Percentiles rank a stretch among this genome's conserved stretches.
These are phyloP conservation scores for Columba janthina DNA, from an alignment of 2,113 vertebrate genomes.

Conservation along the genomic window DNA sequence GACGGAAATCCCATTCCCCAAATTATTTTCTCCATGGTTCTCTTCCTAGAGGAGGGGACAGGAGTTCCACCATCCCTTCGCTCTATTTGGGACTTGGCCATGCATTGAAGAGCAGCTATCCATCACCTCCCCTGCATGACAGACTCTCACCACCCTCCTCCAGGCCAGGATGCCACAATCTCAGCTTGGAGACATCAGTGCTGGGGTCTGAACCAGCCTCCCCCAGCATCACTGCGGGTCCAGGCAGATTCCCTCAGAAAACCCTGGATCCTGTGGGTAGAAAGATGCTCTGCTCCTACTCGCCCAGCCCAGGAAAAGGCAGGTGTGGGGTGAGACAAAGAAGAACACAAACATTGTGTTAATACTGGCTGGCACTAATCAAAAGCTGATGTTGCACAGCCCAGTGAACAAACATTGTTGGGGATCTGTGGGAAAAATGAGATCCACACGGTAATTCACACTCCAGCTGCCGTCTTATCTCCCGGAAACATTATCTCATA, in stretches of 20 bases:
- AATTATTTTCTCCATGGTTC: neutral
- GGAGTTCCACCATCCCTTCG: fast-evolving
- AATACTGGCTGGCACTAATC: neutral
- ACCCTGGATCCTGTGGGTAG: fast-evolving
- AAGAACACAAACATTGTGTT: neutral
- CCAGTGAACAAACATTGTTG: neutral
- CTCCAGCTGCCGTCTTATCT: conserved; percentile 43
- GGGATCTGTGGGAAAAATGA: conserved; percentile 48
- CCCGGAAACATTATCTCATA: neutral
- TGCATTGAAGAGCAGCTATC: neutral
- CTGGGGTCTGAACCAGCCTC: neutral
- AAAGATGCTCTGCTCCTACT: neutral
- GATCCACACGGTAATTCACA: neutral
- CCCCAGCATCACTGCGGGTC: fast-evolving
- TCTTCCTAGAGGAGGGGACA: neutral
- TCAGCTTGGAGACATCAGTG: neutral
- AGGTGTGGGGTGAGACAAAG: neutral
- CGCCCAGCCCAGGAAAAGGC: neutral
- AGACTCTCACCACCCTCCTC: neutral
- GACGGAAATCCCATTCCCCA: neutral
- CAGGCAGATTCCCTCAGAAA: fast-evolving
- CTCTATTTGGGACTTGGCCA: neutral
- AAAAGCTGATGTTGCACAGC: neutral
- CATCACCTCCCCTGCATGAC: neutral
- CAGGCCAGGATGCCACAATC: neutral